Base-by-base conservation (phyloP, 2,113 vertebrate genomes). In the Oncorhynchus tshawytscha region DNA sequence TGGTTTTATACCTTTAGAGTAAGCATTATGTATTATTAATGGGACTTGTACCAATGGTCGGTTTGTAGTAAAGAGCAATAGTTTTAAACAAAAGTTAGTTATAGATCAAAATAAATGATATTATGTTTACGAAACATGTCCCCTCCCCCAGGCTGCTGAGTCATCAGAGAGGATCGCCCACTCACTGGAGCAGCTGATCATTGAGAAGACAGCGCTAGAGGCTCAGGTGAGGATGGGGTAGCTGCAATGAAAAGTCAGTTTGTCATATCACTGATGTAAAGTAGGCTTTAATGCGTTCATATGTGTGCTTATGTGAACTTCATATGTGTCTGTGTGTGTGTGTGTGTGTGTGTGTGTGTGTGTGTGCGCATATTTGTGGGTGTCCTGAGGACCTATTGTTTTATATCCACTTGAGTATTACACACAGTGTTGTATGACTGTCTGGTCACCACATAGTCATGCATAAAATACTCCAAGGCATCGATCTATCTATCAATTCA, bases 201-300 rank as follows among this genome's bases (percentile, higher is more conserved):
- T 72, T 76, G 88, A 87, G 71, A 91, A 88, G 57, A 64, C 73
- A 70, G 75, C 78, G 0, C 79, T 91, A 72, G 80, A 90, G 68
- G 81, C 82, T 2, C 84, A 93, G 91, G 92, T 93, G 79, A 91
- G 85, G 27, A 71, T 18, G 25, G 1, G n/a, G 59, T 18, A 57
- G 54, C 54, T 57, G 5, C 18, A 16, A 57, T 57, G 54, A 57
- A 57, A 20, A 57, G 4, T 62, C 16, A 5, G 18, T 62, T 62
- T 62, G 18, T 62, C n/a, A 16, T 68, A 8, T n/a, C 18, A 12
- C 15, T 31, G 3, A 29, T 66, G 65, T 29, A 67, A 67, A 67
- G 65, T 15, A 29, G 65, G 65, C 13, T 18, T 67, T 29, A 65
- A 65, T 25, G 62, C 4, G 1, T 64, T 64, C 22, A 9, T 25